Base-by-base conservation (phyloP, 2,797 vertebrate species). In the Lerista edwardsae region DNA sequence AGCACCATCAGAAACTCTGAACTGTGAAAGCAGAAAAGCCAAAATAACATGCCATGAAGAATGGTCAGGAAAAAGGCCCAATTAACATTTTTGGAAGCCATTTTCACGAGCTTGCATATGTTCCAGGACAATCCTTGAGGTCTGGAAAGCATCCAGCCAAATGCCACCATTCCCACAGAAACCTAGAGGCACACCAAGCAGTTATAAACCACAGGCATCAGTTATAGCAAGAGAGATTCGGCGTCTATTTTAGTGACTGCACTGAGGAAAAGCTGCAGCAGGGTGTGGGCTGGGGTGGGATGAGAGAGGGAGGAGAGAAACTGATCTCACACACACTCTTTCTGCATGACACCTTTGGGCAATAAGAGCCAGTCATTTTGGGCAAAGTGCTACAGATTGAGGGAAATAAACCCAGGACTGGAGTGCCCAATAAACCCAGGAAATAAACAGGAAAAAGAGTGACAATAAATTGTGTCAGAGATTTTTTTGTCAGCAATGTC, bases 171-270 rank as follows among this genome's bases (percentile, higher is more conserved):
- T 31, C n/a, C 62, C 36, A 68, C 36, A 68, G 64, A 68, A 80
- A 85, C 62, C 72, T 14, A 47, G 36, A 80, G 64, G 3, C 75
- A 55, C 75, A 65, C 62, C 36, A 83, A 77, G 39, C 7, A 34
- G 44, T 69, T 44, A 80, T 44, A 67, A 73, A 55, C 59, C 34
- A 57, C 78, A 73, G 57, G 57, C 31, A 82, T 75, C n/a, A 73
- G 41, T 59, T 91, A 68, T 47, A 21, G 1, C 23, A 27, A 73
- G 47, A 90, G 68, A 64, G 79, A 82, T 79, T 15, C 0, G 82
- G 39, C 78, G 78, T 64, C 80, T 73, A 90, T 90, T 72, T 89
- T 84, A 90, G 36, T 82, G 84, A 80, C 85, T 82, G 90, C 74
- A 74, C 67, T 61, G 69, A 88, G 86, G 69, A 21, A 47, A 74